Base-by-base conservation (phyloP, 1,140 invertebrate genomes). In the Wiebesia pumilae region DNA sequence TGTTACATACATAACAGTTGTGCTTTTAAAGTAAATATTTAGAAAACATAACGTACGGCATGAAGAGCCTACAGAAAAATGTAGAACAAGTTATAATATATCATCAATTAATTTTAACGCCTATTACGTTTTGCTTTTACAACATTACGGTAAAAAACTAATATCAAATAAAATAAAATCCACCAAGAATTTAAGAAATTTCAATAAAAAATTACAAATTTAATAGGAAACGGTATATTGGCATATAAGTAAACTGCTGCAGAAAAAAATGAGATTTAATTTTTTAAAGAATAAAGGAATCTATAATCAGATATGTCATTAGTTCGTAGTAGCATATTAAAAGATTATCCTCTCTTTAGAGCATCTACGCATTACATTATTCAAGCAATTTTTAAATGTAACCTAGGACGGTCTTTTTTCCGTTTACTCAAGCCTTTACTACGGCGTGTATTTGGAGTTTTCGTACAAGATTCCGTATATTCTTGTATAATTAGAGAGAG, bases 331-430 rank as follows among this genome's bases (percentile, higher is more conserved):
- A 43, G 3, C 12, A 9, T 24, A 75, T 75, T 75, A 75, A 43
- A n/a, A 24, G 24, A 3, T 43, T 43, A 75, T 43, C 16, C 38
- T 43, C 6, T 38, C 24, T n/a, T 43, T 21, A 75, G 43, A n/a
- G 0, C 3, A 38, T 71, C 19, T 35, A 38, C 69, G 69, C 71
- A 75, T 75, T 38, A 43, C 71, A 75, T 75, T 75, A 75, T 75
- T 6, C 33, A 38, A 75, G 71, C n/a, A 43, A 75, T 75, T 75
- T 75, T 71, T 73, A 40, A 73, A 19, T 6, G 69, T 73, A 73
- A 40, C 14, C 40, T 38, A 38, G 69, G 35, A 43, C 71, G 71
- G 9, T 24, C 21, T 33, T 14, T 69, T 69, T 69, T 16, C 24
- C 71, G 33, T 27, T 38, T 38, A 73, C 35, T 40, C 75, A 16